Percentiles rank a stretch among this genome's conserved stretches.
phyloP scores from a whole-genome alignment of 2,888 invertebrate species.

The Mechanitis messenoides region DNA sequence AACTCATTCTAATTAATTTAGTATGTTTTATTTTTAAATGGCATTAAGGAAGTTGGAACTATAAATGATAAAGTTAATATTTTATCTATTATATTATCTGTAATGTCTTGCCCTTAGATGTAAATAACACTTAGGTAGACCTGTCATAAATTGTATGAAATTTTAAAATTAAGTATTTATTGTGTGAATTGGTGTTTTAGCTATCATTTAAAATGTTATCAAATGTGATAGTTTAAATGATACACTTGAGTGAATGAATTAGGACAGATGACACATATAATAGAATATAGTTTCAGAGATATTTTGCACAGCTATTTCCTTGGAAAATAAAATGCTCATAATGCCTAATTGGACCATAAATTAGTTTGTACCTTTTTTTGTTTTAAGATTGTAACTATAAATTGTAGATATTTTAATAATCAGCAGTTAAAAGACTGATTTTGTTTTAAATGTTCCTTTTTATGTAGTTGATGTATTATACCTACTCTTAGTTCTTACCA shows the following conservation, averaged over 20 bases:
- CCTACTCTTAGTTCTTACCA: not conserved
- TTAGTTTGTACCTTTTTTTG: conserved; percentile 13
- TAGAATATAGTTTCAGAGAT: conserved; percentile 19
- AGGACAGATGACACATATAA: conserved; percentile 17
- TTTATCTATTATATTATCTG: conserved; percentile 28
- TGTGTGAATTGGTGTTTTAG: conserved; percentile 22
- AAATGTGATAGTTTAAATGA: conserved; percentile 10
- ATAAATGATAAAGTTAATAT: conserved; percentile 28
- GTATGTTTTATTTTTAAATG: conserved; percentile 21
- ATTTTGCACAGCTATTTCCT: conserved; percentile 22
- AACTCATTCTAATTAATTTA: conserved; percentile 57
- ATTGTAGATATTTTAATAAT: conserved; percentile 22
- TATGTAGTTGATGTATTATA: conserved; percentile 7
- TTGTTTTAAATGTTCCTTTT: conserved; percentile 34
- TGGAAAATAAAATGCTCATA: conserved; percentile 11
- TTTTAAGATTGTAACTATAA: conserved; percentile 20
- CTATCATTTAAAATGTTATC: conserved; percentile 11
- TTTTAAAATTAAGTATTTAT: conserved; percentile 24
- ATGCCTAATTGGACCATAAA: conserved; percentile 16
- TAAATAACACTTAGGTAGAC: conserved; percentile 27
- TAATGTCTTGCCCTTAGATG: conserved; percentile 27
- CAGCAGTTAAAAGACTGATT: conserved; percentile 44
- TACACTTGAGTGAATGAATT: conserved; percentile 9
- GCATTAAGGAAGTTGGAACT: conserved; percentile 19
- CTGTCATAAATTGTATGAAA: conserved; percentile 23